These are phyloP conservation scores for Drosophila vallismaia DNA, from an alignment of 2,888 invertebrate species.

Conservation along the genomic window DNA sequence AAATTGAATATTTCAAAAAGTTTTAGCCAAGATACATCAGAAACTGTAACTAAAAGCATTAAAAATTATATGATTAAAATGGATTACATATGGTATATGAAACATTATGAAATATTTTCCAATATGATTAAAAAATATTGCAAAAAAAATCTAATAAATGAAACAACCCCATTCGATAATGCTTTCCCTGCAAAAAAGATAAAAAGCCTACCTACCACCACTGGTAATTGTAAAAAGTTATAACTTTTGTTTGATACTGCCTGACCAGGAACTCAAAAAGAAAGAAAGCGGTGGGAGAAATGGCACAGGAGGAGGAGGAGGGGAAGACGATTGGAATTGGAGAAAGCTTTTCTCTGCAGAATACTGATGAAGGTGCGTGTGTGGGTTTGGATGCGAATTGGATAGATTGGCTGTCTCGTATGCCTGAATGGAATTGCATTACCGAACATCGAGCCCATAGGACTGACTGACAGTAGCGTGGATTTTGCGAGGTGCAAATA, in stretches of 20 bases:
- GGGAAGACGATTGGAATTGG: slow-evolving; percentile 17
- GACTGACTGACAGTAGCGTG: slow-evolving; percentile 13
- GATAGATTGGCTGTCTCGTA: slow-evolving; percentile 77
- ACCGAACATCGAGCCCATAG: slow-evolving; percentile 51
- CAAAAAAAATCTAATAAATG: not conserved
- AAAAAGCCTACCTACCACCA: slow-evolving; percentile 49
- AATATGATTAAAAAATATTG: not conserved
- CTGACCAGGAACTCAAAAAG: slow-evolving; percentile 38
- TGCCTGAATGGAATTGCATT: slow-evolving; percentile 79
- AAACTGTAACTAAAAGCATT: not conserved
- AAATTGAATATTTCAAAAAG: too few relatives aligned
- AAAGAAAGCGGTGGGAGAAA: slow-evolving; percentile 10
- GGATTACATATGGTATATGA: not conserved
- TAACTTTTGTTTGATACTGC: slow-evolving; percentile 62
- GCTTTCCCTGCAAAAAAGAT: slow-evolving; percentile 47
- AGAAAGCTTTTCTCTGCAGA: slow-evolving; percentile 71
- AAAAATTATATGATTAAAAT: not conserved
- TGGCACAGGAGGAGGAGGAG: slow-evolving; percentile 1
- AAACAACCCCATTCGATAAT: not conserved
- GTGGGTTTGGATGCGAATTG: slow-evolving; percentile 55
- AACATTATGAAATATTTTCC: not conserved
- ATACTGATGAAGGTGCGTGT: slow-evolving; percentile 69
- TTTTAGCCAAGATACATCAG: too few relatives aligned
- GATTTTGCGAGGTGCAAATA: slow-evolving; percentile 28
- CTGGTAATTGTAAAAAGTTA: slow-evolving; percentile 67